Evolutionary conservation across 1,140 invertebrate genomes (phyloP).

Genomic region (Bathynomus jamesi): DNA sequence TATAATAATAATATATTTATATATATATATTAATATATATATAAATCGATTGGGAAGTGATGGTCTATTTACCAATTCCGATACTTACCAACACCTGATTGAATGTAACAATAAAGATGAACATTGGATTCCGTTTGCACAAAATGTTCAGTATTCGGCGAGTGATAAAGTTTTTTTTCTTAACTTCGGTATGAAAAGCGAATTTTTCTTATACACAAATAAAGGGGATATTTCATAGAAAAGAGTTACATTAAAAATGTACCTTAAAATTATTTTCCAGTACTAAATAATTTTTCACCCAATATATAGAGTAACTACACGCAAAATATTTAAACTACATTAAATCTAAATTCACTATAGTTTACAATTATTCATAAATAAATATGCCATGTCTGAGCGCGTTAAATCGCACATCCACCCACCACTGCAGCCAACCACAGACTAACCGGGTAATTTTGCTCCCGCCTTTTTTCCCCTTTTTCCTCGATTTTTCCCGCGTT

Average conservation of each 20-base stretch:
- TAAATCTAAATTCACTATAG: neutral
- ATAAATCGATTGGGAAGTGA: neutral
- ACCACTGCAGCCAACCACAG: neutral
- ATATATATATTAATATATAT: conserved; percentile 12
- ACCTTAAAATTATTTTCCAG: neutral
- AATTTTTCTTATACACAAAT: neutral
- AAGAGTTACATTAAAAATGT: neutral
- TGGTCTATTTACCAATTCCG: too few species aligned
- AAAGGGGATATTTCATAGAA: neutral
- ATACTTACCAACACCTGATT: too few species aligned
- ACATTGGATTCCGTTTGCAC: neutral
- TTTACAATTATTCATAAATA: neutral
- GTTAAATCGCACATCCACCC: neutral
- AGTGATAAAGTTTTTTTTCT: neutral
- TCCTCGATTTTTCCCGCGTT: neutral
- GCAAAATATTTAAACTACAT: neutral
- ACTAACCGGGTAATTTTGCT: neutral
- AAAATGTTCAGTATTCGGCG: neutral
- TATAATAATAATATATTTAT: conserved; percentile 8
- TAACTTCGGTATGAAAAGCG: neutral
- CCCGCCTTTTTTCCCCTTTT: neutral
- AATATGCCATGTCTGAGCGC: neutral
- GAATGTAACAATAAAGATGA: too few species aligned
- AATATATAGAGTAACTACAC: neutral
- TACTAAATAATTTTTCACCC: neutral